Evolutionary conservation across 2,888 invertebrate genomes (phyloP).

Genomic region (Andrena chrysosceles): DNA sequence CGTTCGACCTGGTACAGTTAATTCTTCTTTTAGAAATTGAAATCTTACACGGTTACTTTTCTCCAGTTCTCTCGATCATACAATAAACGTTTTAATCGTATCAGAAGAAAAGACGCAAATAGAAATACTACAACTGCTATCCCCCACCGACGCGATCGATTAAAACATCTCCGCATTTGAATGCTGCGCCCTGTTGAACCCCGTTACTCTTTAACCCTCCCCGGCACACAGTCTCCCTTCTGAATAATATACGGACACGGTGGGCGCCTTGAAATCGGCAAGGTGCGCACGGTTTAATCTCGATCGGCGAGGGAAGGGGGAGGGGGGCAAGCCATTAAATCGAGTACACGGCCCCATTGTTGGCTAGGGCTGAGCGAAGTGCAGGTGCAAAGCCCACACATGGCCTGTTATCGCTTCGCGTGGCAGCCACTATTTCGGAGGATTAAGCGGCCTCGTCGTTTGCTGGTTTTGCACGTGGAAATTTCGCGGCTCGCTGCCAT

Average conservation of each 20-base stretch:
- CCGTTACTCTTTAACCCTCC: conserved; percentile 5
- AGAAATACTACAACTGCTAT: background rate
- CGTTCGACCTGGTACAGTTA: background rate
- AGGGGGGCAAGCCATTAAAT: conserved; percentile 55
- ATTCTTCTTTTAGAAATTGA: too few relatives aligned
- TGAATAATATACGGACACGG: conserved; percentile 47
- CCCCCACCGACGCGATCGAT: conserved; percentile 5
- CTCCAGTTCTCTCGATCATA: background rate
- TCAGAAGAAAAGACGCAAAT: background rate
- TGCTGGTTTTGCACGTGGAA: conserved; percentile 55
- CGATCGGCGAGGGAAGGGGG: conserved; percentile 24
- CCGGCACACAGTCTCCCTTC: conserved; percentile 16
- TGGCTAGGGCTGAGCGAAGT: conserved; percentile 34
- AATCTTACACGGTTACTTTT: background rate
- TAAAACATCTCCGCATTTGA: background rate
- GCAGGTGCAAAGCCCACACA: conserved; percentile 65
- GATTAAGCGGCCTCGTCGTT: conserved; percentile 60
- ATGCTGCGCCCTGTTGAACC: background rate
- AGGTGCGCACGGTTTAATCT: conserved; percentile 60
- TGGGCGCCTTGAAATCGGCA: conserved; percentile 44
- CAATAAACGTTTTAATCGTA: background rate
- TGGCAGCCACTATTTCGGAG: conserved; percentile 55
- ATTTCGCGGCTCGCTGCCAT: conserved; percentile 32
- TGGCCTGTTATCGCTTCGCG: conserved; percentile 59
- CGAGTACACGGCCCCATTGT: conserved; percentile 63